Conservation (phyloP, 2,797 vertebrate genomes). For the Coracias cyanogaster region DNA sequence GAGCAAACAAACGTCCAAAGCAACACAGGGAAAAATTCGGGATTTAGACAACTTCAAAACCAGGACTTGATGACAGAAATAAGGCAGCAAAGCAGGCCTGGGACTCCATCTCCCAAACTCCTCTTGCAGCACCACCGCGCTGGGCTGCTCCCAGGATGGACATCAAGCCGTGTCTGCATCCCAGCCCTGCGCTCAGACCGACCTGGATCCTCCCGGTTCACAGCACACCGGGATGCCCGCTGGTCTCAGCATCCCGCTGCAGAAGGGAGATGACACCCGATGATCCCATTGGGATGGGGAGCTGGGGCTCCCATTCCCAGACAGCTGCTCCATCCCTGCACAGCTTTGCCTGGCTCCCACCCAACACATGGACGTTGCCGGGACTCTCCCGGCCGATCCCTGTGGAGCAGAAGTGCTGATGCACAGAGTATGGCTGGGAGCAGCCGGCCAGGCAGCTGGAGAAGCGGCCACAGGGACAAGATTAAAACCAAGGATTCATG, state of each 20-base stretch:
- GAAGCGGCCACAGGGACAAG: neutral
- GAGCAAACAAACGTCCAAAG: neutral
- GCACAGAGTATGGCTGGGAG: neutral
- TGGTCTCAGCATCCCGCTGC: accelerated
- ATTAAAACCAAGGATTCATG: neutral
- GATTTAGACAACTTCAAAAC: neutral
- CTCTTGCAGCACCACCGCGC: neutral
- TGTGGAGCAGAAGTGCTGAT: neutral
- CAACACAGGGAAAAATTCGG: accelerated
- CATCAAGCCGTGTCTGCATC: accelerated
- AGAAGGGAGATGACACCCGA: neutral
- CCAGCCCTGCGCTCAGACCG: accelerated
- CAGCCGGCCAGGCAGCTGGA: accelerated
- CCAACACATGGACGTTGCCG: accelerated
- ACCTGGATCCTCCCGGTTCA: accelerated
- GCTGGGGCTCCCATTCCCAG: neutral
- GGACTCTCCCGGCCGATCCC: neutral
- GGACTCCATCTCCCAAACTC: neutral
- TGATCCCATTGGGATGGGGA: accelerated
- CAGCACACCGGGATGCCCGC: accelerated
- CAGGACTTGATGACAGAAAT: neutral
- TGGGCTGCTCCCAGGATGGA: neutral
- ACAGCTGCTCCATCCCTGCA: accelerated
- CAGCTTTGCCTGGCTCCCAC: neutral
- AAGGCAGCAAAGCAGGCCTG: neutral